phyloP scores from a whole-genome alignment of 2,888 invertebrate species.

The Heliconius cydno region DNA sequence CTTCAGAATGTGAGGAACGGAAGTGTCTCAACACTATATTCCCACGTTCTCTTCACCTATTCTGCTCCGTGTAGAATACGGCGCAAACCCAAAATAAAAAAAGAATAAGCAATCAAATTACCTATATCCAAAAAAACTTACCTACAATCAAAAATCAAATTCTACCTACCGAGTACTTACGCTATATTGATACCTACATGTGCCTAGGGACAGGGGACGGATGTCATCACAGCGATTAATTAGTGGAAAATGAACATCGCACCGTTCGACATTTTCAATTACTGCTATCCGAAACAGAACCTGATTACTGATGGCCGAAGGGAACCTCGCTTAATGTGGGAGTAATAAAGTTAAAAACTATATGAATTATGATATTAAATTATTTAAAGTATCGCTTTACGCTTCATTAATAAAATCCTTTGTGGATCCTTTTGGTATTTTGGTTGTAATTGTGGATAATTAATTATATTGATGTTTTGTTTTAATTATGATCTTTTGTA shows the following conservation, averaged over 20 bases:
- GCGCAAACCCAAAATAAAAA: no score
- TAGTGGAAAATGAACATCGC: conserved; percentile 81
- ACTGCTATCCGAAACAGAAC: conserved; percentile 69
- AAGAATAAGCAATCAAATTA: neutral
- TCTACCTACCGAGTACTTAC: conserved; percentile 14
- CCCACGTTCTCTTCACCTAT: no score
- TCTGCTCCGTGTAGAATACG: no score
- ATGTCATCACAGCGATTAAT: conserved; percentile 81
- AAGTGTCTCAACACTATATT: no score
- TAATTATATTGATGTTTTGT: neutral
- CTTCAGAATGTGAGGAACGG: no score
- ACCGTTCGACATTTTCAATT: conserved; percentile 80
- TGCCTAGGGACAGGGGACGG: conserved; percentile 51
- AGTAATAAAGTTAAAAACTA: conserved; percentile 68
- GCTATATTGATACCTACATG: conserved; percentile 17
- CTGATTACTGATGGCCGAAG: conserved; percentile 69
- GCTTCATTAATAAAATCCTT: conserved; percentile 21
- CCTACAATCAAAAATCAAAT: neutral
- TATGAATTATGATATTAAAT: conserved; percentile 47
- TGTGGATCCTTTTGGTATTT: conserved; percentile 4
- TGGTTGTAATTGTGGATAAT: neutral
- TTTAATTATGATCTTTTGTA: neutral
- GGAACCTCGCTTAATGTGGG: conserved; percentile 65
- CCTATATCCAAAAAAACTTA: neutral
- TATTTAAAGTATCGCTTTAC: conserved; percentile 41